Conservation (phyloP, 1,140 invertebrate species). For the Armadillidium nasatum region DNA sequence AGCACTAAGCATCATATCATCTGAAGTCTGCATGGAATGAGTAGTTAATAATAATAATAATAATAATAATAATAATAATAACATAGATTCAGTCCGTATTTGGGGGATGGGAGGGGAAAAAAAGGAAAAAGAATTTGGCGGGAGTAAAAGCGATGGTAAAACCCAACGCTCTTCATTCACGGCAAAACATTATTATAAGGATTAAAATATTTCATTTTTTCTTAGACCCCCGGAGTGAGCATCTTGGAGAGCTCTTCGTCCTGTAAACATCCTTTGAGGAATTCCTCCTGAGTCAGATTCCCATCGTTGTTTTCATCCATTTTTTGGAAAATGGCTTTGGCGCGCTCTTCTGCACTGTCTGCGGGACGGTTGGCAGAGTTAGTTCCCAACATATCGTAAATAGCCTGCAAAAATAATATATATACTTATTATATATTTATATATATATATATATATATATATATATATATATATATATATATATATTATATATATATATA, state of each 20-base stretch:
- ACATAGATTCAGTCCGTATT: no score
- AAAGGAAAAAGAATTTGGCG: no score
- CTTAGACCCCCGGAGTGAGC: slow-evolving; percentile 63
- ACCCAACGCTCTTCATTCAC: background rate
- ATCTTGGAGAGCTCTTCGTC: slow-evolving; percentile 95
- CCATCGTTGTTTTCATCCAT: slow-evolving; percentile 99
- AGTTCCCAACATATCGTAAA: slow-evolving; percentile 96
- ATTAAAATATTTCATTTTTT: background rate
- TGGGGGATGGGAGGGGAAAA: no score
- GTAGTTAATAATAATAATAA: no score
- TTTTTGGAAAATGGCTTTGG: slow-evolving; percentile 97
- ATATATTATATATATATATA: no score
- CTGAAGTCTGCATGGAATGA: background rate
- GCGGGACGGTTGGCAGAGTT: slow-evolving; percentile 87
- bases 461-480: no score
- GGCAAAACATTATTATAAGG: no score
- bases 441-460: no score
- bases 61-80: no score
- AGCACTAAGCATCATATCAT: background rate
- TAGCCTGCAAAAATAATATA: no score
- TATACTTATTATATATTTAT: no score
- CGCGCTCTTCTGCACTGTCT: slow-evolving; percentile 89
- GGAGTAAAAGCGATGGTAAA: background rate
- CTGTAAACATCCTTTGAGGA: slow-evolving; percentile 96
- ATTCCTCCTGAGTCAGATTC: slow-evolving; percentile 95